Evolutionary conservation across 1,140 invertebrate genomes (phyloP).

Genomic region (Rhopalosiphum padi): DNA sequence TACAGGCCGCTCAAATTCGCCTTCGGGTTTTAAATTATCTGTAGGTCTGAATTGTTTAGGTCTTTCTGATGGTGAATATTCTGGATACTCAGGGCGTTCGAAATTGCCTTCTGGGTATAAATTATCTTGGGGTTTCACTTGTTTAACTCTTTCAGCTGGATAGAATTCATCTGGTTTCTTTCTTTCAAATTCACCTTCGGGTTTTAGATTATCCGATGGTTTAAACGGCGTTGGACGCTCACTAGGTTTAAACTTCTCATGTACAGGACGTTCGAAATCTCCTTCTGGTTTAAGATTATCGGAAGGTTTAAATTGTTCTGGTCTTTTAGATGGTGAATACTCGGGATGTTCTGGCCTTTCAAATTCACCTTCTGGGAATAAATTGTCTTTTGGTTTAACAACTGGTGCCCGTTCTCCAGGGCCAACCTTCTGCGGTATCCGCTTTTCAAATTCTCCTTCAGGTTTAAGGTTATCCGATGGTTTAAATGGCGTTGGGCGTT

Average conservation of each 20-base stretch:
- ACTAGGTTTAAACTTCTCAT: not conserved
- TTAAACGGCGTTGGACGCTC: not conserved
- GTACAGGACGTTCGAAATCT: not conserved
- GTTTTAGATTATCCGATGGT: not conserved
- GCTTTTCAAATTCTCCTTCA: too few relatives aligned
- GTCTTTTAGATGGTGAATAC: not conserved
- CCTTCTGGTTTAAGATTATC: not conserved
- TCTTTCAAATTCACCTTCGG: conserved; percentile 58
- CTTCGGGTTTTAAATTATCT: conserved; percentile 65
- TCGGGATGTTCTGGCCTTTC: not conserved
- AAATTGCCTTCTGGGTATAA: conserved; percentile 67
- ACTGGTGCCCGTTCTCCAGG: too few relatives aligned
- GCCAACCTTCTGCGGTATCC: too few relatives aligned
- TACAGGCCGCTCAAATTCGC: conserved; percentile 61
- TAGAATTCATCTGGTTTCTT: conserved; percentile 60
- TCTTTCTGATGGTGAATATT: conserved; percentile 67
- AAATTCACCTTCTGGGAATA: not conserved
- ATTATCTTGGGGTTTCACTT: not conserved
- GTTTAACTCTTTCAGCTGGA: not conserved
- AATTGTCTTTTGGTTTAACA: not conserved
- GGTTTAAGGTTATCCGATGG: too few relatives aligned
- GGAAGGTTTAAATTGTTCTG: not conserved
- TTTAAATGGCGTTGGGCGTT: too few relatives aligned
- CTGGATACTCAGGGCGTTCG: conserved; percentile 64
- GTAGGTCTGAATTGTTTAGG: conserved; percentile 65